Conservation (phyloP, 2,888 invertebrate genomes). For the Tuberolachnus salignus region DNA sequence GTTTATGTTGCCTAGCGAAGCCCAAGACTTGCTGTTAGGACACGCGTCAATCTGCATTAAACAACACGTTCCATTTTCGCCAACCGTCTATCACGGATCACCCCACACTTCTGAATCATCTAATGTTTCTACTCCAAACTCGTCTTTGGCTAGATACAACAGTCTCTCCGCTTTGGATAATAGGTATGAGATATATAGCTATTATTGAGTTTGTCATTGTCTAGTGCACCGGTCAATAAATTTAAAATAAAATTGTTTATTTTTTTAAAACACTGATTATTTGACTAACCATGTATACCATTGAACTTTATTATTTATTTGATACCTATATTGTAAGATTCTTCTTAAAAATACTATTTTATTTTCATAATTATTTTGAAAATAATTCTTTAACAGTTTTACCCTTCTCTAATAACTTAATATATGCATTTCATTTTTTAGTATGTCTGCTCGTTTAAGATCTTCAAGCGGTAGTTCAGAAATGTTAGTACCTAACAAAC, state of each 20-base stretch:
- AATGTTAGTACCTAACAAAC: slow-evolving; percentile 54
- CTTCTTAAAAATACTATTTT: too few relatives aligned
- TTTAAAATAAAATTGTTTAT: not conserved
- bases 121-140: slow-evolving; percentile 60
- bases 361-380: too few relatives aligned
- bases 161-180: slow-evolving; percentile 57
- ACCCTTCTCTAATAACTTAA: not conserved
- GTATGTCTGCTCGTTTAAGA: slow-evolving; percentile 43
- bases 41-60: slow-evolving; percentile 75
- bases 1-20: slow-evolving; percentile 90
- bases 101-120: slow-evolving; percentile 68
- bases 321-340: too few relatives aligned
- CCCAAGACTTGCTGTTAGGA: slow-evolving; percentile 75
- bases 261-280: too few relatives aligned
- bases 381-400: too few relatives aligned
- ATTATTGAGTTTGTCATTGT: not conserved
- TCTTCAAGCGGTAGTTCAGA: slow-evolving; percentile 50
- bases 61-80: slow-evolving; percentile 78
- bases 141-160: slow-evolving; percentile 57
- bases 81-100: slow-evolving; percentile 66
- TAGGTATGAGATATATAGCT: too few relatives aligned
- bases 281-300: too few relatives aligned
- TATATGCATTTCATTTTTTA: slow-evolving; percentile 12
- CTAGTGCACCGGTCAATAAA: not conserved
- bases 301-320: too few relatives aligned